Evolutionary conservation across 2,888 invertebrate species (phyloP), one percentile per base, ranked within the genome.

Genomic region (Zhengitettix transpicula): DNA sequence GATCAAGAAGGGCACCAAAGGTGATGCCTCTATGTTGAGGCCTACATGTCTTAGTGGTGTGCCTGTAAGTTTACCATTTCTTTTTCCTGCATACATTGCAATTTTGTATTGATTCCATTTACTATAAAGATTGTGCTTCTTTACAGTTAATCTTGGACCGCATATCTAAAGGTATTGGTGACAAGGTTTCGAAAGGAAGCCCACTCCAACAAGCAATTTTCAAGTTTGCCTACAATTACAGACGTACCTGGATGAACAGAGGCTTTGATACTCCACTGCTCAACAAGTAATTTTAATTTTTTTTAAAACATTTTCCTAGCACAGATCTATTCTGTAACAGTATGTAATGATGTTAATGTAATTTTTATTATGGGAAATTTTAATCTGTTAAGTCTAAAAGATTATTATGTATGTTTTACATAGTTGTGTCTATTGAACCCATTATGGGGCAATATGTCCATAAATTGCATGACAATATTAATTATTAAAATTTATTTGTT

Each of bases 21-120:
- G 99, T 8, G 99, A 99, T 74, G 93, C 95, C 12, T 85, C 89
- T 53, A 85, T 92, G 1, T 77, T 99, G 59, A 81, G 81, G 67
- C 99, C 99, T 5, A 95, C 97, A 1, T 87, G 96, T 69, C 87
- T 99, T 80, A 95, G 96, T 7, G 86, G 95, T 56, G 99, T 99
- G 54, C 99, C 99, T 62, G 93, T 95, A 69, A 78, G 81, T 75
- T 60, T 55, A 28, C 3, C 2, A 51, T 56, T 47, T 53, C 40
- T n/a, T n/a, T n/a, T 59, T n/a, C 17, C 17, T 52, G 7, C 10
- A 42, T 58, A 47, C 56, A 40, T 44, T 40, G 17, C 15, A 12
- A 12, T 41, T 28, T 17, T 10, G 5, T 28, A 5, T 55, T 14
- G 1, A 11, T 28, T 2, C 3, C 7, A 28, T 28, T 28, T 28